Evolutionary conservation across 1,140 invertebrate genomes (phyloP).

Genomic region (Bombus cullumanus): DNA sequence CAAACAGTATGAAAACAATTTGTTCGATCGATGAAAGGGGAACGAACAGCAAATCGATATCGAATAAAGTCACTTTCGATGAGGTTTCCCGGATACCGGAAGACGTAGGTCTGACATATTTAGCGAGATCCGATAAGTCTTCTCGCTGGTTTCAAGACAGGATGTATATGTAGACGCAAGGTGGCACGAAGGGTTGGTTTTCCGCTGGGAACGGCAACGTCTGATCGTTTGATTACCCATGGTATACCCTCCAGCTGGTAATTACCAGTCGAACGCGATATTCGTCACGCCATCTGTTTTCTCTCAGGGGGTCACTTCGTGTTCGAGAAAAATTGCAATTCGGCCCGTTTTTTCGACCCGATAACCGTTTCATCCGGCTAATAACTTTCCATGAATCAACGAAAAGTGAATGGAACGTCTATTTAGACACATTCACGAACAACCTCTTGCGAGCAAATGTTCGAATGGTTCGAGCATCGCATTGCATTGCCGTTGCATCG

Average conservation of each 20-base stretch:
- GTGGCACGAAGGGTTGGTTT: slow-evolving; percentile 40
- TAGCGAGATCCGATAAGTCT: slow-evolving; percentile 45
- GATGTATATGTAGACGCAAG: slow-evolving; percentile 13
- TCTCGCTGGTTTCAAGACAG: slow-evolving; percentile 26
- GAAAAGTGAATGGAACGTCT: not conserved
- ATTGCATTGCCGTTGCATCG: not conserved
- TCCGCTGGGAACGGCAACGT: slow-evolving; percentile 62
- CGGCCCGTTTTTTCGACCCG: not conserved
- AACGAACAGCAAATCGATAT: slow-evolving; percentile 15
- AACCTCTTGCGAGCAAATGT: not conserved
- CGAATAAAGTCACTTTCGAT: slow-evolving; percentile 43
- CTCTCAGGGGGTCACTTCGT: slow-evolving; percentile 49
- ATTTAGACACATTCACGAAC: not conserved
- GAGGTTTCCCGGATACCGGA: slow-evolving; percentile 34
- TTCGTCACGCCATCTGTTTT: slow-evolving; percentile 72
- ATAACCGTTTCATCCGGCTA: not conserved
- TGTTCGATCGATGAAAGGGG: not conserved
- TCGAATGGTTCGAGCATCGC: too few species aligned
- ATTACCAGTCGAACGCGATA: slow-evolving; percentile 71
- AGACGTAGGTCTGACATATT: slow-evolving; percentile 50
- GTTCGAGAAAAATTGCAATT: slow-evolving; percentile 3
- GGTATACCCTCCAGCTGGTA: slow-evolving; percentile 58
- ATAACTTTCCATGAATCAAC: not conserved
- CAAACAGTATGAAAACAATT: not conserved
- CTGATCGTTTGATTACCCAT: slow-evolving; percentile 65